Percentiles rank a stretch among this genome's conserved stretches.
Evolutionary conservation across 2,797 vertebrate species (phyloP).

Genomic region (Leontocebus nigricollis): DNA sequence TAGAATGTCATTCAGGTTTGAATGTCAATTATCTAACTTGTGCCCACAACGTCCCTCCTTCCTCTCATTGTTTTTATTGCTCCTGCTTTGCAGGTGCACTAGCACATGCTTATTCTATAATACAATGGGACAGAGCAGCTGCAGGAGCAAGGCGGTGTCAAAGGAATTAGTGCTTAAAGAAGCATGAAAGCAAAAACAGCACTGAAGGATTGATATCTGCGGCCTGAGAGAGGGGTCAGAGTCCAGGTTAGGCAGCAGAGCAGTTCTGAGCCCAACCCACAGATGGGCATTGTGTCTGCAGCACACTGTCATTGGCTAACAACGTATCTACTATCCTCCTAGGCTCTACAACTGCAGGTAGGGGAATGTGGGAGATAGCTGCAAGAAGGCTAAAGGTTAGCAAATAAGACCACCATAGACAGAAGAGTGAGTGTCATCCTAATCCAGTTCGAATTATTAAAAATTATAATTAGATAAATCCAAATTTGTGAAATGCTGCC

Average conservation of each 20-base stretch:
- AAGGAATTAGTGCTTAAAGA: not conserved
- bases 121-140: fast-evolving
- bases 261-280: not conserved
- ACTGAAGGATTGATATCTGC: not conserved
- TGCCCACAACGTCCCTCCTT: not conserved
- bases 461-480: not conserved
- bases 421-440: not conserved
- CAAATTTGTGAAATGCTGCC: not conserved
- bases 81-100: not conserved
- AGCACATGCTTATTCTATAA: not conserved
- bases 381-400: not conserved
- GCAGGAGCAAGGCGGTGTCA: not conserved
- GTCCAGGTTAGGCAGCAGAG: not conserved
- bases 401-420: not conserved
- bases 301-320: not conserved
- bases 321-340: not conserved
- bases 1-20: not conserved
- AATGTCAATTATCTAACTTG: not conserved
- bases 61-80: not conserved
- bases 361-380: not conserved
- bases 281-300: fast-evolving
- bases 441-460: not conserved
- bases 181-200: not conserved
- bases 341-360: no score
- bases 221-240: not conserved